phyloP scores from a whole-genome alignment of 2,797 vertebrate species.

The Eulemur rubriventer region DNA sequence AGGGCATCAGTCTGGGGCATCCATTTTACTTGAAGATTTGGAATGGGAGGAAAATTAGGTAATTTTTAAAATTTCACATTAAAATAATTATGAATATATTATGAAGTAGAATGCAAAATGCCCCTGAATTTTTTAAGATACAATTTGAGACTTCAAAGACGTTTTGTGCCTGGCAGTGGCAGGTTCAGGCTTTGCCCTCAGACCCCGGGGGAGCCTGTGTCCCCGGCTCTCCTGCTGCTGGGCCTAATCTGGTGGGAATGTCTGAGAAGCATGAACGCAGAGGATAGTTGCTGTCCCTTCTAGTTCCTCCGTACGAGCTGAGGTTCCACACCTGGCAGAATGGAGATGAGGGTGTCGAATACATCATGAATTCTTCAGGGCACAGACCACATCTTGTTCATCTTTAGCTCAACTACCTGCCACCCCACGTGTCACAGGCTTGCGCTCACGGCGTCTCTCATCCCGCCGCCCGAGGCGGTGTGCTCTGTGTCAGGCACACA shows the following conservation, averaged over 20 bases:
- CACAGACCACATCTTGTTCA: neutral
- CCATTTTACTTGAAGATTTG: constrained; percentile 33
- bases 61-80: constrained; percentile 33
- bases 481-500: too few relatives aligned
- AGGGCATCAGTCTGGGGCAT: neutral
- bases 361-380: neutral
- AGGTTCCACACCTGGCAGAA: neutral
- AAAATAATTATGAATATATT: constrained; percentile 46
- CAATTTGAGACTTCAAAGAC: constrained; percentile 56
- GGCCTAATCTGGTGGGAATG: neutral
- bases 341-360: neutral
- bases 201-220: neutral
- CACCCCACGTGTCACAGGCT: fast-evolving
- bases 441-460: fast-evolving
- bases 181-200: constrained; percentile 21
- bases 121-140: constrained; percentile 66
- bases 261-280: neutral
- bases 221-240: neutral
- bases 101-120: constrained; percentile 60
- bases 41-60: constrained; percentile 37
- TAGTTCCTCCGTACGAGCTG: neutral
- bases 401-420: neutral
- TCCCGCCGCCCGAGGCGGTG: neutral
- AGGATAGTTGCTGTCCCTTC: neutral
- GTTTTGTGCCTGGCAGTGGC: neutral